A percentile compares a stretch with the other conserved stretches of the same genome.
Evolutionary conservation across 2,888 invertebrate genomes (phyloP).

Genomic region (Tubulanus polymorphus): DNA sequence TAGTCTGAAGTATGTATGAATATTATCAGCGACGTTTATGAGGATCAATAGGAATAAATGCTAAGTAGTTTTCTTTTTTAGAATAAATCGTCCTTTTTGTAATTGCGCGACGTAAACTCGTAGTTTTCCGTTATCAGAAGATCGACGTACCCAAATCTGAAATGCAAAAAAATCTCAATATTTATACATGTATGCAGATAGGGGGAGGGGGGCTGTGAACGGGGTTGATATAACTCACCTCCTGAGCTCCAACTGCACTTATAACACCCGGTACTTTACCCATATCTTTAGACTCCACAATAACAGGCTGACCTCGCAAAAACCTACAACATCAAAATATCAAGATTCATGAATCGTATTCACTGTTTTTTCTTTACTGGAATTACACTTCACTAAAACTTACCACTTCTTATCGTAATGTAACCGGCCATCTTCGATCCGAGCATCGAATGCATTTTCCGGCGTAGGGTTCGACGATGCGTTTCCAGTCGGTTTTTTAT

Average conservation of each 20-base stretch:
- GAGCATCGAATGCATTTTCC: slow-evolving; percentile 62
- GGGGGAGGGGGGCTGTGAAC: too few species aligned
- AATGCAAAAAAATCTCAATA: slow-evolving; percentile 54
- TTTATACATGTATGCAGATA: too few species aligned
- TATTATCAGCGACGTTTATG: not conserved
- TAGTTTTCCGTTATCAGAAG: slow-evolving; percentile 72
- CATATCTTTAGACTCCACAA: slow-evolving; percentile 82
- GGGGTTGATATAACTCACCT: slow-evolving; percentile 61
- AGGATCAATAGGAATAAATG: too few species aligned
- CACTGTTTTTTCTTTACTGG: not conserved
- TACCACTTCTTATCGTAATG: slow-evolving; percentile 88
- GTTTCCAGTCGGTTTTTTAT: slow-evolving; percentile 30
- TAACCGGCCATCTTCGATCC: slow-evolving; percentile 91
- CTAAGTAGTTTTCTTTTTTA: slow-evolving; percentile 70
- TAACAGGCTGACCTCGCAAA: slow-evolving; percentile 88
- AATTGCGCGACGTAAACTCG: slow-evolving; percentile 80
- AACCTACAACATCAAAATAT: slow-evolving; percentile 58
- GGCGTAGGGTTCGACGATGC: slow-evolving; percentile 12
- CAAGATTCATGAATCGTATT: not conserved
- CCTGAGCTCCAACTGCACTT: slow-evolving; percentile 84
- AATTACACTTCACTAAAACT: slow-evolving; percentile 15
- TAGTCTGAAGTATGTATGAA: too few species aligned
- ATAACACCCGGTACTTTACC: slow-evolving; percentile 83
- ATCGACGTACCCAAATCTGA: slow-evolving; percentile 87
- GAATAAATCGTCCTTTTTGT: slow-evolving; percentile 80